These are phyloP conservation scores for Marisa cornuarietis DNA, from an alignment of 1,140 invertebrate species.

Conservation along the genomic window DNA sequence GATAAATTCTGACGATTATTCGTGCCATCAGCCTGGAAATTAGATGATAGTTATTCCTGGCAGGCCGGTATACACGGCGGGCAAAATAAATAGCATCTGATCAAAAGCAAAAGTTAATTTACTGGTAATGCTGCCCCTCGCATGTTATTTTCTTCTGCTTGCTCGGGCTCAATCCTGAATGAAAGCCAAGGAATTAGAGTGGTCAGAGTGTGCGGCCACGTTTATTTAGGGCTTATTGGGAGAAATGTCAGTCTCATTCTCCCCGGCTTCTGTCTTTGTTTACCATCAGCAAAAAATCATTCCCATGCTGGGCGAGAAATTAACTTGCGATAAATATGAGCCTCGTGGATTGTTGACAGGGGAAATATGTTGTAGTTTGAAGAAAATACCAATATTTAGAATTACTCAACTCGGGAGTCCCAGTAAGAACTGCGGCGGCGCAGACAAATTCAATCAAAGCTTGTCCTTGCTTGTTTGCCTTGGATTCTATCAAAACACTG, in stretches of 20 bases:
- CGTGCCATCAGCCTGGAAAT: slow-evolving; percentile 25
- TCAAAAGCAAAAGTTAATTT: slow-evolving; percentile 43
- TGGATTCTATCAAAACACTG: slow-evolving; percentile 28
- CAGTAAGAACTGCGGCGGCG: slow-evolving; percentile 12
- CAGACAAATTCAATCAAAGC: slow-evolving; percentile 15
- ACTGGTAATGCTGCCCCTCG: slow-evolving; percentile 30
- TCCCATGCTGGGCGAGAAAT: slow-evolving; percentile 23
- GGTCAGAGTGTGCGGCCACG: slow-evolving; percentile 22
- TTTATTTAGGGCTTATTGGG: slow-evolving; percentile 37
- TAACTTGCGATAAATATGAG: slow-evolving; percentile 37
- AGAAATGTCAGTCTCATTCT: slow-evolving; percentile 29
- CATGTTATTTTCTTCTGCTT: slow-evolving; percentile 31
- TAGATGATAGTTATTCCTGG: slow-evolving; percentile 29
- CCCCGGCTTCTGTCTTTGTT: slow-evolving; percentile 22
- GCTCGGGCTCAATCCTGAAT: slow-evolving; percentile 22
- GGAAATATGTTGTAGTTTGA: slow-evolving; percentile 35
- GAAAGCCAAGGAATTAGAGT: slow-evolving; percentile 30
- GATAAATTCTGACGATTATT: slow-evolving; percentile 22
- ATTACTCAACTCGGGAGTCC: slow-evolving; percentile 23
- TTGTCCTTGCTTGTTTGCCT: slow-evolving; percentile 26
- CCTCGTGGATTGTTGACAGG: slow-evolving; percentile 23
- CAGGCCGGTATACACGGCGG: slow-evolving; percentile 30
- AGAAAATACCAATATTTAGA: slow-evolving; percentile 38
- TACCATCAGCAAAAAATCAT: slow-evolving; percentile 35
- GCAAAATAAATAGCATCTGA: slow-evolving; percentile 34